phyloP scores from a whole-genome alignment of 2,113 vertebrate genomes.

The Prinia subflava region DNA sequence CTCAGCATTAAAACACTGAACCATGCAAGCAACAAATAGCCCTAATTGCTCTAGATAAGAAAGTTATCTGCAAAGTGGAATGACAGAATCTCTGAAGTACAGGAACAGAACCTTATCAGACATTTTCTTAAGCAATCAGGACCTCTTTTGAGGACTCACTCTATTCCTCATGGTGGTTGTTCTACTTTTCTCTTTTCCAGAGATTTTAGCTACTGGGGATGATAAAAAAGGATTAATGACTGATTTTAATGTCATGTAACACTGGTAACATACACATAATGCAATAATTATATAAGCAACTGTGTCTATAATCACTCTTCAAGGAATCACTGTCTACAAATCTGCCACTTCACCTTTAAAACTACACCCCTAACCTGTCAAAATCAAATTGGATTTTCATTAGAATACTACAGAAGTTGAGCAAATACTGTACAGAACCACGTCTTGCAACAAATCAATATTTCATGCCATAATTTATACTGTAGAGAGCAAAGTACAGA shows the following conservation, averaged over 20 bases:
- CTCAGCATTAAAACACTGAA: neutral
- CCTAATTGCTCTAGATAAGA: neutral
- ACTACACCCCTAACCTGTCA: neutral
- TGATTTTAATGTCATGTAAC: constrained; percentile 1
- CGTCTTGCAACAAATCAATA: constrained; percentile 7
- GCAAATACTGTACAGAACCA: neutral
- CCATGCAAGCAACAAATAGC: neutral
- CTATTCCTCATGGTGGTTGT: neutral
- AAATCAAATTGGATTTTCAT: constrained; percentile 37
- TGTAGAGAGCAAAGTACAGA: neutral
- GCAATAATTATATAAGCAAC: constrained; percentile 15
- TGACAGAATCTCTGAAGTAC: neutral
- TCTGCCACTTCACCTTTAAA: constrained; percentile 30
- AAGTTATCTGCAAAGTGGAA: neutral
- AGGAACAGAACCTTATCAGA: neutral
- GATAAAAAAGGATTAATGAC: neutral
- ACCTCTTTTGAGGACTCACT: neutral
- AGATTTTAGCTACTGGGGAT: constrained; percentile 2
- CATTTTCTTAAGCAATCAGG: neutral
- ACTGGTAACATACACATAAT: neutral
- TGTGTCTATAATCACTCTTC: constrained; percentile 12
- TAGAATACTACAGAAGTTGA: neutral
- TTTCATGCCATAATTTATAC: neutral
- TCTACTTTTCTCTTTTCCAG: neutral
- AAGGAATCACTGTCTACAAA: constrained; percentile 2